phyloP scores from a whole-genome alignment of 1,140 invertebrate species.

The Atta cephalotes region DNA sequence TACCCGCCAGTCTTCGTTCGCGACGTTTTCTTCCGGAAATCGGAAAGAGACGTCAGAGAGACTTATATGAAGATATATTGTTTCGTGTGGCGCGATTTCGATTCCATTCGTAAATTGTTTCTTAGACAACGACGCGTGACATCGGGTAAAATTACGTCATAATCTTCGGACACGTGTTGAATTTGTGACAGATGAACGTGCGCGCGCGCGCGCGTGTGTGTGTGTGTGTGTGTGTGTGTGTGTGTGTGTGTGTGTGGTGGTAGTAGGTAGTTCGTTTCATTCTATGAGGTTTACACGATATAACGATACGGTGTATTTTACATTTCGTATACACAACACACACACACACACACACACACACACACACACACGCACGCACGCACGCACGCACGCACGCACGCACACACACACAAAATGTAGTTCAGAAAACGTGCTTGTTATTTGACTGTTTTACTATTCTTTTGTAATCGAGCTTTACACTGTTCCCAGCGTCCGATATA shows the following conservation, averaged over 20 bases:
- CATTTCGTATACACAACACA: not conserved
- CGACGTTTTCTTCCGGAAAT: not conserved
- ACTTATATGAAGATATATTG: conserved; percentile 40
- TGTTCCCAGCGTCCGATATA: not conserved
- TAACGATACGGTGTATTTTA: conserved; percentile 28
- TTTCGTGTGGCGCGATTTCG: conserved; percentile 30
- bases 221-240: no score
- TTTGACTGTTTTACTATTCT: conserved; percentile 33
- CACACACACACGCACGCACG: no score
- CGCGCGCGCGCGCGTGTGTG: no score
- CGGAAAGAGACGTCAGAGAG: not conserved
- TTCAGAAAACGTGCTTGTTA: conserved; percentile 30
- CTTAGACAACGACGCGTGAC: conserved; percentile 36
- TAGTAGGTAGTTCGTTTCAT: no score
- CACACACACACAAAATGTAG: conserved; percentile 3
- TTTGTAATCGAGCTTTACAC: conserved; percentile 51
- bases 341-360: not conserved
- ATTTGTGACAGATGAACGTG: conserved; percentile 40
- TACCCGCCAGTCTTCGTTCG: conserved; percentile 3
- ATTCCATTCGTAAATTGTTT: conserved; percentile 47
- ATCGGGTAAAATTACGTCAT: conserved; percentile 34
- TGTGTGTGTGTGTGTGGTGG: no score
- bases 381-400: not conserved
- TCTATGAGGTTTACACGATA: not conserved
- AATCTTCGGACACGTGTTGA: conserved; percentile 53